A percentile compares a stretch with the other conserved stretches of the same genome.
Conservation (phyloP, 2,888 invertebrate genomes). For the Erannis defoliaria region DNA sequence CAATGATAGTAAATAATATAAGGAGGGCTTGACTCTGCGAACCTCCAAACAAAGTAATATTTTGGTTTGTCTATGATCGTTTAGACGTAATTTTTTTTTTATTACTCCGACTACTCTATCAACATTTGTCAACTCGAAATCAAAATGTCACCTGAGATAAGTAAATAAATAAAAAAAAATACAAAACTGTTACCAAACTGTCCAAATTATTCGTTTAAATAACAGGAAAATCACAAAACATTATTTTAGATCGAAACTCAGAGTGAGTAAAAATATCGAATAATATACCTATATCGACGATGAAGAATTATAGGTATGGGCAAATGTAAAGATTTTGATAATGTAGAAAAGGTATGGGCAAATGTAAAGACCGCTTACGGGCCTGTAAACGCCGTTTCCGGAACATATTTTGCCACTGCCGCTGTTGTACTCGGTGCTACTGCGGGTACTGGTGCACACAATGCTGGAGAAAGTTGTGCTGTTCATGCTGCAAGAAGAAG, state of each 20-base stretch:
- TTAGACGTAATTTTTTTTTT: not conserved
- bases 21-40: no score
- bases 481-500: conserved; percentile 20
- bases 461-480: conserved; percentile 25
- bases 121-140: not conserved
- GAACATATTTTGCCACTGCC: conserved; percentile 26
- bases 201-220: not conserved
- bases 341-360: conserved; percentile 41
- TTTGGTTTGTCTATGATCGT: not conserved
- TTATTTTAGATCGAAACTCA: not conserved
- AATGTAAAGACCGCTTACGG: conserved; percentile 12
- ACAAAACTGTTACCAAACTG: not conserved
- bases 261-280: not conserved
- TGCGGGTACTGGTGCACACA: conserved; percentile 34
- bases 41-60: not conserved
- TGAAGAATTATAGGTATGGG: no score
- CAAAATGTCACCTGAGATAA: not conserved
- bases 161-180: not conserved
- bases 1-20: no score
- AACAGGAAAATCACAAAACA: not conserved
- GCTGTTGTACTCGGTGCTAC: conserved; percentile 39
- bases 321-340: not conserved
- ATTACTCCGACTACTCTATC: not conserved
- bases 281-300: no score
- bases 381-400: conserved; percentile 1